Evolutionary conservation across 2,113 vertebrate species (phyloP), one percentile per base, ranked within the genome.

Genomic region (Chloebia gouldiae): DNA sequence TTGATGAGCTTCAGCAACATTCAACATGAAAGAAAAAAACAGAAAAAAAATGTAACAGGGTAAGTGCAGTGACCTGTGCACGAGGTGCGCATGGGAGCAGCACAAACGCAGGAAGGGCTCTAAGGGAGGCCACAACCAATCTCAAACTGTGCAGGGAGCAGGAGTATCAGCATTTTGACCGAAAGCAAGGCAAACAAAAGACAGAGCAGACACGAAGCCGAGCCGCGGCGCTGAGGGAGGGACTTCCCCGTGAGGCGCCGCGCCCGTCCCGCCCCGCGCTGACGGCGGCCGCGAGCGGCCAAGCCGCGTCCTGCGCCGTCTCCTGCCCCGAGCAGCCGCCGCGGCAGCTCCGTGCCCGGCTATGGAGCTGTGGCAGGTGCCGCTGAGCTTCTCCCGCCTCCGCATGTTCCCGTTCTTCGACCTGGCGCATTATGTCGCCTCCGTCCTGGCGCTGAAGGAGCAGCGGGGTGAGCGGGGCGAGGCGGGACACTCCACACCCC

Each of bases 401-500:
- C 91, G 98, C 47, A 99, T 99, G 99, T 99, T 99, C 68, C 99
- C 99, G 3, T 98, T 98, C 96, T 99, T 99, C 97, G 99, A 99
- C 93, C 96, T 98, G 93, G 99, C 99, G 42, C 99, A 99, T 94
- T 99, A 99, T 35, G 53, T 98, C 39, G 98, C 98, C 84, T 99
- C 99, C 6, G 91, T 99, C 47, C 97, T 99, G 98, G 95, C 98
- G 72, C 92, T 99, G 96, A 98, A 98, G 95, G 98, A 98, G 93
- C 98, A 98, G 98, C 98, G 98, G 95, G 99, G 99, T 99, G 97
- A 99, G 98, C 47, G 35, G 54, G 44, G 47, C 15, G 66, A 77
- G 70, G 5, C 13, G 73, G 53, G 50, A 60, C 47, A 22, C 39
- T 6, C 28, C 69, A 13, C 6, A 39, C n/a, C 10, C 42, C 31